A percentile compares a stretch with the other conserved stretches of the same genome.
Evolutionary conservation across 2,797 vertebrate species (phyloP).

Genomic region (Channallabes apus): DNA sequence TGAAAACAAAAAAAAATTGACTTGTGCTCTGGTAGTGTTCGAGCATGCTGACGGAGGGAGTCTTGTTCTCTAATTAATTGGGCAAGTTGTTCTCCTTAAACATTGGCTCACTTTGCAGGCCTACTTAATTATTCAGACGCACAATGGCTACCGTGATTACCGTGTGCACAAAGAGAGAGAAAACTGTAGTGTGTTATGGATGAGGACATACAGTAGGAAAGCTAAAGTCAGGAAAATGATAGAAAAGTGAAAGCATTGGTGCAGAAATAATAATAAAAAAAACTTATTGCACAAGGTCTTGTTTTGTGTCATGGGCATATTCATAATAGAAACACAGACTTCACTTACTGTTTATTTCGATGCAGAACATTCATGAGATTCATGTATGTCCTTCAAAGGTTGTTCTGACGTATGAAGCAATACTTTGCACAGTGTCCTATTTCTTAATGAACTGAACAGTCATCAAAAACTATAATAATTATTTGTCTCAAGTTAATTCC

Average conservation of each 20-base stretch:
- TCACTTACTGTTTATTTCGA: conserved; percentile 8
- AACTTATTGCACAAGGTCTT: conserved; percentile 12
- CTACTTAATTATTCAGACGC: conserved; percentile 74
- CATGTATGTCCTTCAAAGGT: conserved; percentile 2
- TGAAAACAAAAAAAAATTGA: neutral
- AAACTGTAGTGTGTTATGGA: conserved; percentile 65
- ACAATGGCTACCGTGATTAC: conserved; percentile 38
- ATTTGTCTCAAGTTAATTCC: neutral
- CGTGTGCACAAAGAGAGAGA: conserved; percentile 57
- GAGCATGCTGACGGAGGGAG: conserved; percentile 50
- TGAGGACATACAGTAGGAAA: conserved; percentile 20
- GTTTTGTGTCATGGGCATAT: conserved; percentile 24
- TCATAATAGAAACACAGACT: conserved; percentile 5
- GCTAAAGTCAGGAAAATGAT: conserved; percentile 25
- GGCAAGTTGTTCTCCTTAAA: conserved; percentile 69
- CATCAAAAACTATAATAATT: neutral
- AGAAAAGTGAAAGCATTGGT: conserved; percentile 46
- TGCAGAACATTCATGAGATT: conserved; percentile 18
- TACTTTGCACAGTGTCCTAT: neutral
- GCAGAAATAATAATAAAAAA: conserved; percentile 28
- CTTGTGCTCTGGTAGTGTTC: conserved; percentile 31
- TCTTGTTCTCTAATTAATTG: conserved; percentile 75
- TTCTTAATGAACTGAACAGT: neutral
- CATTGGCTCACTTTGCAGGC: conserved; percentile 71
- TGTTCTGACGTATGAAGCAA: neutral